Base-by-base conservation (phyloP, 2,113 vertebrate genomes). In the Serilophus lunatus region DNA sequence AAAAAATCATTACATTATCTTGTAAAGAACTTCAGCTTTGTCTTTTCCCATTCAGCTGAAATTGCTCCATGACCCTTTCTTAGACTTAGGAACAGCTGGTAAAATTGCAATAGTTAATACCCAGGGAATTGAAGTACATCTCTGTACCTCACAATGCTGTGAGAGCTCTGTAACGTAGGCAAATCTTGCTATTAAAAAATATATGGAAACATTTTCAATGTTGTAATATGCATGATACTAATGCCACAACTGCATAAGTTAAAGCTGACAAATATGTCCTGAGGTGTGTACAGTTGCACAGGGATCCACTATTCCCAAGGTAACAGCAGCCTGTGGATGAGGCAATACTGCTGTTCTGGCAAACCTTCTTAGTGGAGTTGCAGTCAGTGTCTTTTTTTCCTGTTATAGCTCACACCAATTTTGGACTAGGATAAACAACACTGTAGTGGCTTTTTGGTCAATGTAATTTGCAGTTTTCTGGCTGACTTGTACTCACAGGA, bases 381-480 rank as follows among this genome's bases (percentile, higher is more conserved):
- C 44, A 85, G 33, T 85, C 25, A 8, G 8, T 71, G 49, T 68
- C 36, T 75, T 74, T 75, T 74, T 86, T 82, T 95, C 85, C 88
- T 76, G 16, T 93, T 90, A 82, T 53, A 85, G 57, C 78, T 93
- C 28, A 26, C 10, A 14, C 63, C 78, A 85, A 15, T 93, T 95
- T 94, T 91, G 85, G 81, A 82, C 70, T 92, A 53, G 36, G 82
- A 85, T 54, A 82, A 92, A 91, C 74, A 95, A 8, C n/a, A 17
- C 57, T 45, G 5, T 47, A 38, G 92, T 53, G 75, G 90, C 53
- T 88, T 85, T 91, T 88, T 85, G 78, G 93, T 90, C 53, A 65
- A 33, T 0, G 0, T 96, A 94, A 96, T 94, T 85, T 94, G 82
- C 59, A 88, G 59, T 61, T 92, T 95, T 93, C 85, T 91, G 29